Conservation (phyloP, 2,888 invertebrate genomes). For the Ormia ochracea region DNA sequence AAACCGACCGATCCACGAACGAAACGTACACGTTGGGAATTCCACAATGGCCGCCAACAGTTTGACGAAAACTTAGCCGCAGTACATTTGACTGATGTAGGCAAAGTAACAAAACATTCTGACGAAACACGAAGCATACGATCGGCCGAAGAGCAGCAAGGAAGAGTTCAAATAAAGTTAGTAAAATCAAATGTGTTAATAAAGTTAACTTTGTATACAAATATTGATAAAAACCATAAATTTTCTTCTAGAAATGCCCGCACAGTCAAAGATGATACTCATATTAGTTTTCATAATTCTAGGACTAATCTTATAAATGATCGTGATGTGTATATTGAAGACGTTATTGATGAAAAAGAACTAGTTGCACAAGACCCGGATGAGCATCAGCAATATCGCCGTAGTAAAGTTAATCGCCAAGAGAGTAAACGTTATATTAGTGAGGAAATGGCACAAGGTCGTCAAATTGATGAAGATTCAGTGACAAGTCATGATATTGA, state of each 20-base stretch:
- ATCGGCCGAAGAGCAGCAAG: constrained; percentile 74
- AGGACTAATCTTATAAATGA: constrained; percentile 77
- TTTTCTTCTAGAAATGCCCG: constrained; percentile 70
- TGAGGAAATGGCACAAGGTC: constrained; percentile 71
- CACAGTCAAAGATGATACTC: constrained; percentile 75
- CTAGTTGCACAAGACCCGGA: constrained; percentile 63
- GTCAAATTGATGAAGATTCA: constrained; percentile 83
- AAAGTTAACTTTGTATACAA: not conserved
- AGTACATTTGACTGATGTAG: constrained; percentile 61
- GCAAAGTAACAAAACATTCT: constrained; percentile 56
- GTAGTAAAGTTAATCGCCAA: constrained; percentile 70
- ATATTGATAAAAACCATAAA: not conserved
- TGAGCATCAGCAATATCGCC: constrained; percentile 65
- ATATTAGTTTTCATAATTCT: constrained; percentile 76
- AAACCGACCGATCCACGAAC: constrained; percentile 81
- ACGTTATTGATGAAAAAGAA: constrained; percentile 71
- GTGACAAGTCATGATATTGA: constrained; percentile 87
- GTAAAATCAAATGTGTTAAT: constrained; percentile 19
- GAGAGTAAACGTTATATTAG: constrained; percentile 64
- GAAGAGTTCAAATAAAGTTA: constrained; percentile 75
- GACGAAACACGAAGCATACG: constrained; percentile 68
- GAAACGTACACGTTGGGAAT: constrained; percentile 85
- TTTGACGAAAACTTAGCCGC: constrained; percentile 74
- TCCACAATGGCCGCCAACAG: constrained; percentile 80
- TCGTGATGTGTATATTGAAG: constrained; percentile 75